Percentiles rank a stretch among this genome's conserved stretches.
These are phyloP conservation scores for Nannoperca australis DNA, from an alignment of 2,797 vertebrate species.

Conservation along the genomic window DNA sequence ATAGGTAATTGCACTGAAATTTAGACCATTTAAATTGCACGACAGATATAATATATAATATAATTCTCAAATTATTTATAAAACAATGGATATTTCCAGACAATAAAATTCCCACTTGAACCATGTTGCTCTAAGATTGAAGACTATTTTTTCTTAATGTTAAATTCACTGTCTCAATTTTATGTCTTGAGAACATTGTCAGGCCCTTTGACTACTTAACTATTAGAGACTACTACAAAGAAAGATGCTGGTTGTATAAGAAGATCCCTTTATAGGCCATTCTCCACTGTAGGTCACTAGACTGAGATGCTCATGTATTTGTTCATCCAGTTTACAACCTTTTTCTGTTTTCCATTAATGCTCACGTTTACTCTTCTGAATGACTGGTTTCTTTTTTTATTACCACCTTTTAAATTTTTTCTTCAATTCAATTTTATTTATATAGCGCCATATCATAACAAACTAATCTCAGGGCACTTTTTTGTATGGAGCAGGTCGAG, in stretches of 20 bases:
- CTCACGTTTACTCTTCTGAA: neutral
- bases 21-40: neutral
- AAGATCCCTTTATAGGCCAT: neutral
- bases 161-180: neutral
- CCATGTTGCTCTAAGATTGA: neutral
- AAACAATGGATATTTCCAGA: neutral
- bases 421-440: too few relatives aligned
- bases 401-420: neutral
- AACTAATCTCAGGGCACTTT: too few relatives aligned
- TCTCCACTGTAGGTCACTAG: neutral
- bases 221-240: neutral
- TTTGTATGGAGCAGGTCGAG: too few relatives aligned
- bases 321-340: neutral
- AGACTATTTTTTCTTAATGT: neutral
- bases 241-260: neutral
- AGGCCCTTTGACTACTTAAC: neutral
- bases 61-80: neutral
- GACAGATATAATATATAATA: neutral
- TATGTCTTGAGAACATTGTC: neutral
- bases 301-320: neutral
- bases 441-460: too few relatives aligned
- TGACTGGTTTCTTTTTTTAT: neutral
- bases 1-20: neutral
- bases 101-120: too few relatives aligned
- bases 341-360: neutral